Evolutionary conservation across 2,797 vertebrate species (phyloP).

Genomic region (Zalophus californianus): DNA sequence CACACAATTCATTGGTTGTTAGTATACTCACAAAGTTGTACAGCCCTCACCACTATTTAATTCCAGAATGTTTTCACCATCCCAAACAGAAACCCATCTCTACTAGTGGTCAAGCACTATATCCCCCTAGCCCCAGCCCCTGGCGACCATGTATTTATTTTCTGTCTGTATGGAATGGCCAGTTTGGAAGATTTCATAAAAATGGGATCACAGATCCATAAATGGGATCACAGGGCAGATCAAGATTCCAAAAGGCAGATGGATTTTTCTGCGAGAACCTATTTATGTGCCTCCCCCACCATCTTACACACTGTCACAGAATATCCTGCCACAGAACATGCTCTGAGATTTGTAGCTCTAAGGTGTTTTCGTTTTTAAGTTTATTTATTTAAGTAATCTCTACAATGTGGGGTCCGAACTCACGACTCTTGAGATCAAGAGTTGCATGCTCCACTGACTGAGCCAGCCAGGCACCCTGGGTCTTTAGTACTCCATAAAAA

Average conservation of each 20-base stretch:
- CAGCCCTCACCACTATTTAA: not conserved
- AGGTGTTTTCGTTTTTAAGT: not conserved
- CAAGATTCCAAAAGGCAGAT: constrained; percentile 3
- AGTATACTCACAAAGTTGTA: not conserved
- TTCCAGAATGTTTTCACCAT: not conserved
- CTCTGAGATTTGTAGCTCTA: not conserved
- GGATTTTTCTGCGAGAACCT: not conserved
- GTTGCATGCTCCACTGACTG: not conserved
- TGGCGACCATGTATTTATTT: not conserved
- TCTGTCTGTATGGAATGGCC: not conserved
- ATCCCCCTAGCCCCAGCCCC: not conserved
- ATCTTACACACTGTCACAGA: not conserved
- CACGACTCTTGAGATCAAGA: not conserved
- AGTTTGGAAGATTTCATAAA: constrained; percentile 4
- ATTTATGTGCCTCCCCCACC: not conserved
- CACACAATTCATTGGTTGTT: not conserved
- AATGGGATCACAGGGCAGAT: not conserved
- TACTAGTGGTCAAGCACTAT: not conserved
- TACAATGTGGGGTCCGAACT: not conserved
- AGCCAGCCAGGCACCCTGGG: not conserved
- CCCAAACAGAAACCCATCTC: not conserved
- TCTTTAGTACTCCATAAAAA: not conserved
- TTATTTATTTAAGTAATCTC: not conserved
- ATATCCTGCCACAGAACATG: not conserved
- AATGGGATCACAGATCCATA: not conserved